A percentile compares a stretch with the other conserved stretches of the same genome.
Evolutionary conservation across 2,888 invertebrate species (phyloP).

Genomic region (Diaphora mendica): DNA sequence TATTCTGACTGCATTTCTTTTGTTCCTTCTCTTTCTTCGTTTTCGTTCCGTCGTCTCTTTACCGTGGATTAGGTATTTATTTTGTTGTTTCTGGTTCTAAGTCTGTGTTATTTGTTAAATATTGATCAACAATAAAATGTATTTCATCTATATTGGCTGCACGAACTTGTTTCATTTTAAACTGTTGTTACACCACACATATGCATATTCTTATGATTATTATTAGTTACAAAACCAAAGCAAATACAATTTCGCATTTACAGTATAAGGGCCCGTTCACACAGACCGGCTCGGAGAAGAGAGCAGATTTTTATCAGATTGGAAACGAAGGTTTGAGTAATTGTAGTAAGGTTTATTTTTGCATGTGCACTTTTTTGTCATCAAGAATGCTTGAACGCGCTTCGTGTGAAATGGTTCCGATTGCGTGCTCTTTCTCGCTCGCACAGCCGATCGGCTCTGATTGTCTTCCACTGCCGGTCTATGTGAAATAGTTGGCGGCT

Average conservation of each 20-base stretch:
- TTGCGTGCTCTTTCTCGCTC: too few species aligned
- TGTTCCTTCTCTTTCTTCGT: slow-evolving; percentile 35
- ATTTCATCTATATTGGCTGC: slow-evolving; percentile 75
- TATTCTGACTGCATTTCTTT: slow-evolving; percentile 69
- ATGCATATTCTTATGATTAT: neutral
- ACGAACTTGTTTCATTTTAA: slow-evolving; percentile 62
- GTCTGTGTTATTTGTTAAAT: slow-evolving; percentile 83
- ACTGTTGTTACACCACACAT: neutral
- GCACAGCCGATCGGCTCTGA: too few species aligned
- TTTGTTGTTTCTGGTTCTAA: slow-evolving; percentile 83
- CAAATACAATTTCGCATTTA: neutral
- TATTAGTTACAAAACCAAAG: neutral
- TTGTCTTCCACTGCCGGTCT: too few species aligned
- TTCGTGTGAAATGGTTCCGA: too few species aligned
- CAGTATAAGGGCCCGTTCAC: too few species aligned
- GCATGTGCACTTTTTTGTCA: too few species aligned
- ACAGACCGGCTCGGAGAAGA: too few species aligned
- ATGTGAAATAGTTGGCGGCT: too few species aligned
- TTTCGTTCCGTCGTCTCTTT: slow-evolving; percentile 56
- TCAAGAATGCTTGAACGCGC: too few species aligned
- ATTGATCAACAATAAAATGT: slow-evolving; percentile 83
- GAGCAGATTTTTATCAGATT: too few species aligned
- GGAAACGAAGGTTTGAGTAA: too few species aligned
- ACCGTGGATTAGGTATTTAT: slow-evolving; percentile 84
- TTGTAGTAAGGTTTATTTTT: too few species aligned